Conservation (phyloP, 2,113 vertebrate species). For the Vombatus ursinus region DNA sequence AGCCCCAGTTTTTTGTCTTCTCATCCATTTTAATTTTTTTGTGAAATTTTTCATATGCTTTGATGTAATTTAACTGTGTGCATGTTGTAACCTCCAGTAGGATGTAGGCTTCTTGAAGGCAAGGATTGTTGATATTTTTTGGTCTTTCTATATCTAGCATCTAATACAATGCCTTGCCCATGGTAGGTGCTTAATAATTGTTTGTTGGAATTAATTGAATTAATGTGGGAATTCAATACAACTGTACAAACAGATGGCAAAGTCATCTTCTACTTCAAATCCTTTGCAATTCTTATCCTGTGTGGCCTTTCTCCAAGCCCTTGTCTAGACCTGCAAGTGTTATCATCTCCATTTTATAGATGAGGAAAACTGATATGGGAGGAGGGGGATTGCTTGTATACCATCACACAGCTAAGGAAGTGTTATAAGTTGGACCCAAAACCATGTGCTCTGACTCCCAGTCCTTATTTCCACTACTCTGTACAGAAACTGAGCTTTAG, state of each 20-base stretch:
- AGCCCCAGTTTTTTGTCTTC: neutral
- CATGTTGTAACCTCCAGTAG: neutral
- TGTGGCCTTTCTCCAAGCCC: neutral
- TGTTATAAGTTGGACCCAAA: neutral
- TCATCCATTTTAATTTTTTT: neutral
- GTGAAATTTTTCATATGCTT: neutral
- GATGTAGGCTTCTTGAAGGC: neutral
- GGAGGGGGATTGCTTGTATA: neutral
- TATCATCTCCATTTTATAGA: neutral
- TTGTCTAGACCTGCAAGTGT: neutral
- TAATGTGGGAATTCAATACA: neutral
- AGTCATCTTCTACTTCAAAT: neutral
- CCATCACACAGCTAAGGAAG: neutral
- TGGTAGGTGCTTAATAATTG: neutral
- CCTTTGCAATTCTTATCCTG: neutral
- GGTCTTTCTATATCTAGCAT: neutral
- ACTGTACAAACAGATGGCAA: neutral
- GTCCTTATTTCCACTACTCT: neutral
- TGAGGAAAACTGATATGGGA: neutral
- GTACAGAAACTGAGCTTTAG: neutral
- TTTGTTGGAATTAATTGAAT: neutral
- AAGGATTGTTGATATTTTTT: neutral
- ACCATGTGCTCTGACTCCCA: neutral
- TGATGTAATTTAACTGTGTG: neutral
- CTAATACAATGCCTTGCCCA: neutral